Evolutionary conservation across 1,140 invertebrate species (phyloP).

Genomic region (Aphelenchoides besseyi): DNA sequence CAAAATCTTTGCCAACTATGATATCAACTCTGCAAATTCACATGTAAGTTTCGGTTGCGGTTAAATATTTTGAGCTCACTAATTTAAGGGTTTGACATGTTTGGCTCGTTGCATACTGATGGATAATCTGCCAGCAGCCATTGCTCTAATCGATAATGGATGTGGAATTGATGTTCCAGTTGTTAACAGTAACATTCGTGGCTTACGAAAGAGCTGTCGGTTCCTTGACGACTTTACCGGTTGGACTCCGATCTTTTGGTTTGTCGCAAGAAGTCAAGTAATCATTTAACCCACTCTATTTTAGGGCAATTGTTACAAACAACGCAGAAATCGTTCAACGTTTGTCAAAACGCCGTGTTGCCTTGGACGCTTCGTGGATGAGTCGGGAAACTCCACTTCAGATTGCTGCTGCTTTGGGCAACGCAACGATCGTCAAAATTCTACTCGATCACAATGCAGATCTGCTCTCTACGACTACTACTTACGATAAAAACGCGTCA

Average conservation of each 20-base stretch:
- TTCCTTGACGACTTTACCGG: conserved; percentile 19
- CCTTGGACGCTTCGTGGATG: conserved; percentile 20
- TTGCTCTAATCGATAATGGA: conserved; percentile 3
- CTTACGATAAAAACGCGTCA: not conserved
- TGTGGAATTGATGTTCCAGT: conserved; percentile 14
- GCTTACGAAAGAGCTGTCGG: conserved; percentile 14
- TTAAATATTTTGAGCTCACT: not conserved
- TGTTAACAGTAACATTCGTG: not conserved
- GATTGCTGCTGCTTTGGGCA: conserved; percentile 9
- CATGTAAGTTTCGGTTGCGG: conserved; percentile 17
- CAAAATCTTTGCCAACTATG: not conserved
- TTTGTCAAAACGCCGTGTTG: conserved; percentile 5
- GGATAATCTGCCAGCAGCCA: not conserved
- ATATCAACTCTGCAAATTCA: not conserved
- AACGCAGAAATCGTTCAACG: not conserved
- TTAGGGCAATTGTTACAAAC: not conserved
- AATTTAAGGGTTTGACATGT: conserved; percentile 20
- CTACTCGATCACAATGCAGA: conserved; percentile 13
- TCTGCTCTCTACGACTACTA: not conserved
- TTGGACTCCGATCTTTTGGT: conserved; percentile 25
- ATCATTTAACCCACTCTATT: too few species aligned
- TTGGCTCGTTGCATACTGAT: conserved; percentile 11
- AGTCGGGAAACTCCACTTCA: conserved; percentile 21
- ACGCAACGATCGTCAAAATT: not conserved
- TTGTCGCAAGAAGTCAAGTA: conserved; percentile 21